phyloP scores from a whole-genome alignment of 1,140 invertebrate genomes.

The Sitobion miscanthi region DNA sequence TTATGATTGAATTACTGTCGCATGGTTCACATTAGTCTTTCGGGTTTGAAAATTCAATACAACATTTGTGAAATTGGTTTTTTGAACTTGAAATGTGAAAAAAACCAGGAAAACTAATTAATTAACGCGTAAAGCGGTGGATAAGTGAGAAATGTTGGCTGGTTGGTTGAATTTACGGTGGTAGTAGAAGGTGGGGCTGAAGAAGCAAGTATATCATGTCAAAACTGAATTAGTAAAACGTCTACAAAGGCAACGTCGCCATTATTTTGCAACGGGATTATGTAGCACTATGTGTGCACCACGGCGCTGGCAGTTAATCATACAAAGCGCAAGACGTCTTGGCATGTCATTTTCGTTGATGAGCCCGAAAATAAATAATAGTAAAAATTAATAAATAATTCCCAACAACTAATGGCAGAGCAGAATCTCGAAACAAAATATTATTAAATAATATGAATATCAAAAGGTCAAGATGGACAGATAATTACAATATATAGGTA shows the following conservation, averaged over 20 bases:
- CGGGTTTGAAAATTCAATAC: neutral
- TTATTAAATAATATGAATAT: neutral
- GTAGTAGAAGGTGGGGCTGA: neutral
- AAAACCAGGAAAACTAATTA: neutral
- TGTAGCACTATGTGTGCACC: conserved; percentile 15
- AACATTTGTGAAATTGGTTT: neutral
- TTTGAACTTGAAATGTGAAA: neutral
- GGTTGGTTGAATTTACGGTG: neutral
- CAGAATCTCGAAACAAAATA: neutral
- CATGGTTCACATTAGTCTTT: neutral
- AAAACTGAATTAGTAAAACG: conserved; percentile 52
- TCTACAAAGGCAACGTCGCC: conserved; percentile 42
- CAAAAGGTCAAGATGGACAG: neutral
- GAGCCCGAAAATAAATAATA: neutral
- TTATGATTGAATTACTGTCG: neutral
- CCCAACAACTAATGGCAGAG: neutral
- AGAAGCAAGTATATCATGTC: conserved; percentile 38
- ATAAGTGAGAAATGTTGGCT: neutral
- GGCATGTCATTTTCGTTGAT: conserved; percentile 19
- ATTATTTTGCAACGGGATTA: conserved; percentile 49
- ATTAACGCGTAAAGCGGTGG: neutral
- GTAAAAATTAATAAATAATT: neutral
- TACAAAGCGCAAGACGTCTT: conserved; percentile 41
- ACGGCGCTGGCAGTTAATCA: conserved; percentile 37
- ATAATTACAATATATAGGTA: neutral